phyloP scores from a whole-genome alignment of 2,797 vertebrate genomes.

The Pseudochaenichthys georgianus region DNA sequence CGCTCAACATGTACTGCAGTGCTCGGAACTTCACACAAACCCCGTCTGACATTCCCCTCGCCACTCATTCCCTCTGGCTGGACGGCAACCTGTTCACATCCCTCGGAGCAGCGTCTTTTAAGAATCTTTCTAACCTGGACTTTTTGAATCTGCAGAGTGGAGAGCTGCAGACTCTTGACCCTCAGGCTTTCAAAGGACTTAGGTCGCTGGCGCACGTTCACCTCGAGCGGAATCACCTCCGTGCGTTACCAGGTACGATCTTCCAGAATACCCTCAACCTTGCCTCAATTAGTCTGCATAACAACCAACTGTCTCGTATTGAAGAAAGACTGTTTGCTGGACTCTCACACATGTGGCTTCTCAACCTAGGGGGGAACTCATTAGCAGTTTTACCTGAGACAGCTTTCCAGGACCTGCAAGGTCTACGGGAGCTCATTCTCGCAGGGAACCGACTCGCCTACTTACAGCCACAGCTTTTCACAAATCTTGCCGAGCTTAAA shows the following conservation, averaged over 20 bases:
- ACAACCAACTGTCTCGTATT: conserved; percentile 90
- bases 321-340: conserved; percentile 92
- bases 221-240: conserved; percentile 91
- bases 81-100: conserved; percentile 91
- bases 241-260: conserved; percentile 81
- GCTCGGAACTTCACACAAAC: conserved; percentile 86
- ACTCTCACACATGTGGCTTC: conserved; percentile 92
- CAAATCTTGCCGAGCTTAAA: conserved; percentile 91
- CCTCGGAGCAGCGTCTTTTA: conserved; percentile 86
- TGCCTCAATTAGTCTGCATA: conserved; percentile 91
- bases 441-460: conserved; percentile 94
- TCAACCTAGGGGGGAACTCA: conserved; percentile 95
- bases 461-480: conserved; percentile 92
- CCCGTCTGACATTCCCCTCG: conserved; percentile 84
- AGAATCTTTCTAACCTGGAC: conserved; percentile 88
- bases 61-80: conserved; percentile 90
- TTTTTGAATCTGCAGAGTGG: conserved; percentile 95
- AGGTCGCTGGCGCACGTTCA: conserved; percentile 89
- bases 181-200: conserved; percentile 90
- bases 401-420: conserved; percentile 89
- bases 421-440: conserved; percentile 91
- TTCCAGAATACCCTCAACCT: conserved; percentile 91
- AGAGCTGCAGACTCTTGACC: conserved; percentile 86
- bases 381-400: conserved; percentile 91
- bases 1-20: conserved; percentile 95